Evolutionary conservation across 2,113 vertebrate genomes (phyloP), one percentile per base, ranked within the genome.

Genomic region (Ibidorhyncha struthersii): DNA sequence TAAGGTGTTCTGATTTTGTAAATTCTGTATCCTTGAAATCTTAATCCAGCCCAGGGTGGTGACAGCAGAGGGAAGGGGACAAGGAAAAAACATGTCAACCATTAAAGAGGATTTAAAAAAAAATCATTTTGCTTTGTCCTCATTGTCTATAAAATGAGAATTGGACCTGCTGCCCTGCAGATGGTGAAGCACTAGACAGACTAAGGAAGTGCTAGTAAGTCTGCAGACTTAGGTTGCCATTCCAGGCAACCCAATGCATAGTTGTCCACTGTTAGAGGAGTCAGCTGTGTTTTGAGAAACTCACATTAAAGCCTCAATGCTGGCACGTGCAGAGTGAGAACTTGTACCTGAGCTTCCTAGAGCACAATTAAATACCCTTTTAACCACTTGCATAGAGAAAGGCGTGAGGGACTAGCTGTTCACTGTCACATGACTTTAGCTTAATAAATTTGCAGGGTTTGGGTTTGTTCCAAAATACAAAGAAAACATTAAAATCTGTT

Each of bases 251-350:
- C 7, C 40, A 52, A 2, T 52, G 59, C 29, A 43, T 61, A 65
- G 34, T 5, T 59, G 21, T 47, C 34, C 12, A 40, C 8, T 41
- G 7, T 66, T 49, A 63, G 25, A 67, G 3, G 4, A 79, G 12
- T 30, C 30, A 83, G 20, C 20, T 76, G 3, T 52, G 11, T 32
- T 83, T 10, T n/a, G 22, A 36, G 12, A 88, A 82, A 67, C 1
- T 2, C 14, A 25, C 0, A 1, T 16, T 71, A 43, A 85, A 79
- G 17, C 36, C 8, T 45, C 25, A 49, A 0, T 36, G 29, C 19
- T 94, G 43, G 20, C 53, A 38, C n/a, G 26, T 4, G 20, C 19
- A 59, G 56, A 59, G 14, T 4, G 58, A 66, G 41, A 76, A 67
- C 29, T 59, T 38, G 41, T 22, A 50, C 12, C 25, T 63, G 19